Percentiles rank a stretch among this genome's conserved stretches.
Conservation (phyloP, 2,113 vertebrate species). For the Ibidorhyncha struthersii region DNA sequence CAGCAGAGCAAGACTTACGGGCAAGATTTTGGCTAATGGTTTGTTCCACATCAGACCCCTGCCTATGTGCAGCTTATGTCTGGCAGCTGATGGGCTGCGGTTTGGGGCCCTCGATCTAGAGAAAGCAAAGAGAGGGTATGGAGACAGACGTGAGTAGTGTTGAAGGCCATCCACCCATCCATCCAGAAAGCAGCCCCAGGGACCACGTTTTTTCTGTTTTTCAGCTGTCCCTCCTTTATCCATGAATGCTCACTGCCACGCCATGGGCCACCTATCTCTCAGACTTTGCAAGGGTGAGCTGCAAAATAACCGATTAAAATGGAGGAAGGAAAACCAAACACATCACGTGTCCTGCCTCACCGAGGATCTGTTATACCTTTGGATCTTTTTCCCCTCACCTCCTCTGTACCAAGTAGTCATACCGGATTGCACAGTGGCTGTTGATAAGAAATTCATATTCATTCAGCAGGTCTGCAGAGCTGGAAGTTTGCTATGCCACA, state of each 20-base stretch:
- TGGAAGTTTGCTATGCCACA: neutral
- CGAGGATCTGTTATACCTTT: neutral
- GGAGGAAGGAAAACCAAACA: neutral
- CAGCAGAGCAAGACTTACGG: neutral
- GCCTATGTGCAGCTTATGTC: neutral
- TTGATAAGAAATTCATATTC: neutral
- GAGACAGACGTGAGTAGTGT: neutral
- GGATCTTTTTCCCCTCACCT: neutral
- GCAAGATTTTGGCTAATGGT: neutral
- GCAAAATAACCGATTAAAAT: neutral
- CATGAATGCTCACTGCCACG: rapidly evolving
- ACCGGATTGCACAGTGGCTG: neutral
- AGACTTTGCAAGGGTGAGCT: neutral
- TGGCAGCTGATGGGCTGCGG: neutral
- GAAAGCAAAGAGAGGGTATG: neutral
- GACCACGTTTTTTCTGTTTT: neutral
- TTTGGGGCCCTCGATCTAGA: neutral
- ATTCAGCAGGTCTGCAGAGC: neutral
- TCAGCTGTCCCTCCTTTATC: neutral
- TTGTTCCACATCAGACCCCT: neutral
- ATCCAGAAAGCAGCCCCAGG: neutral
- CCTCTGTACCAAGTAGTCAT: neutral
- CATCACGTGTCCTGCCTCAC: rapidly evolving
- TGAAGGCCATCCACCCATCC: neutral
- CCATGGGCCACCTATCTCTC: neutral